A percentile compares a stretch with the other conserved stretches of the same genome.
These are phyloP conservation scores for Coptodon rendalli DNA, from an alignment of 2,113 vertebrate genomes.

Conservation along the genomic window DNA sequence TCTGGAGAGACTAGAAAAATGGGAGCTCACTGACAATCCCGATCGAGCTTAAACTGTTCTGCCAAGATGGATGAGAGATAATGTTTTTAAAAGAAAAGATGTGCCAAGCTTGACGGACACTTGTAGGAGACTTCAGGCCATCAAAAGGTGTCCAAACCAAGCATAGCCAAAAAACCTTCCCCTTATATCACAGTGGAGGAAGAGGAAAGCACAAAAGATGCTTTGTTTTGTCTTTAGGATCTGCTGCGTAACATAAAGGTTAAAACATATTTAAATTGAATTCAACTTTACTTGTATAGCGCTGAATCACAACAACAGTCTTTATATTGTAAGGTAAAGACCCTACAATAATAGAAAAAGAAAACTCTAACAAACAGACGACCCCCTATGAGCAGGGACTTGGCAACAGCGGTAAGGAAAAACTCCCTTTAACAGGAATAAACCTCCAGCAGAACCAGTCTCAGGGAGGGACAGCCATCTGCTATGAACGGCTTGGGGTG, in stretches of 20 bases:
- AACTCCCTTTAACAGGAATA: not conserved
- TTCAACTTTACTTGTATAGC: not conserved
- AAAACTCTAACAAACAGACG: not conserved
- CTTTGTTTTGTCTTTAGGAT: not conserved
- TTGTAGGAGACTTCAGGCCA: not conserved
- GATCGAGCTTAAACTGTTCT: not conserved
- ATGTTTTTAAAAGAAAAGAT: not conserved
- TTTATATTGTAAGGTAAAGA: not conserved
- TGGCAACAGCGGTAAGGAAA: not conserved
- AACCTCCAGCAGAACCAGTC: not conserved
- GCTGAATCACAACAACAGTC: not conserved
- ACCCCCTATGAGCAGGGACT: not conserved
- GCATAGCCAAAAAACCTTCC: not conserved
- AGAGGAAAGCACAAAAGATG: not conserved
- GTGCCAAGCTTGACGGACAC: not conserved
- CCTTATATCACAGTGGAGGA: not conserved
- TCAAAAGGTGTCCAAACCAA: not conserved
- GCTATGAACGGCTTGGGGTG: not conserved
- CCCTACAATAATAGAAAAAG: not conserved
- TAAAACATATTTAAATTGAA: not conserved
- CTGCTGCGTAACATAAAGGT: not conserved
- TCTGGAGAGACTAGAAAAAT: not conserved
- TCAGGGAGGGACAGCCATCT: not conserved
- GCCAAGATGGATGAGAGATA: not conserved
- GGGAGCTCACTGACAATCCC: not conserved